phyloP scores from a whole-genome alignment of 1,140 invertebrate genomes.

The Fopius arisanus region DNA sequence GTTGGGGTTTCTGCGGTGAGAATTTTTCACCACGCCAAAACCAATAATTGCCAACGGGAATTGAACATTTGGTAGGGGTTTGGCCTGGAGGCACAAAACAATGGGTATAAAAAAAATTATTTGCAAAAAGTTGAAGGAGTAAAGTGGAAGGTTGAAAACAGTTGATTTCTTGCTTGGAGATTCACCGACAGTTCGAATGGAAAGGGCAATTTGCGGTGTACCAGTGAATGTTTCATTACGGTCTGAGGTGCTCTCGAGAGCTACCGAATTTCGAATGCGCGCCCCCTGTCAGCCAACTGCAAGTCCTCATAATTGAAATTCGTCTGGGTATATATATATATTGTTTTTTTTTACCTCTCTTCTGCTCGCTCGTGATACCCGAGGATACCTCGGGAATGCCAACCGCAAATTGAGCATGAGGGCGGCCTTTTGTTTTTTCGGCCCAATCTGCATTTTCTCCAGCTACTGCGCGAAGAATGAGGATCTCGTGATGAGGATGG shows the following conservation, averaged over 20 bases:
- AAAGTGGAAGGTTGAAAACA: slow-evolving; percentile 9
- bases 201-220: slow-evolving; percentile 25
- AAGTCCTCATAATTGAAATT: slow-evolving; percentile 62
- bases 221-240: slow-evolving; percentile 30
- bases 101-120: neutral
- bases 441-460: slow-evolving; percentile 54
- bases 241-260: slow-evolving; percentile 36
- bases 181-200: neutral
- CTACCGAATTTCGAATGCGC: slow-evolving; percentile 63
- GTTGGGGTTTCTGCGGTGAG: neutral
- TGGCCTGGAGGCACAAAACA: slow-evolving; percentile 1
- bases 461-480: slow-evolving; percentile 4
- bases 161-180: neutral
- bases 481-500: neutral
- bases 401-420: slow-evolving; percentile 62
- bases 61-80: neutral
- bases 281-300: slow-evolving; percentile 39
- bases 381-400: slow-evolving; percentile 27
- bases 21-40: neutral
- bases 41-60: neutral
- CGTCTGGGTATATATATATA: slow-evolving; percentile 15
- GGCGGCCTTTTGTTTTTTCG: slow-evolving; percentile 57
- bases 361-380: neutral
- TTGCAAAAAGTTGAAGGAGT: neutral
- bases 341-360: slow-evolving; percentile 6